These are phyloP conservation scores for Uropsilus gracilis DNA, from an alignment of 2,113 vertebrate species.

Conservation along the genomic window DNA sequence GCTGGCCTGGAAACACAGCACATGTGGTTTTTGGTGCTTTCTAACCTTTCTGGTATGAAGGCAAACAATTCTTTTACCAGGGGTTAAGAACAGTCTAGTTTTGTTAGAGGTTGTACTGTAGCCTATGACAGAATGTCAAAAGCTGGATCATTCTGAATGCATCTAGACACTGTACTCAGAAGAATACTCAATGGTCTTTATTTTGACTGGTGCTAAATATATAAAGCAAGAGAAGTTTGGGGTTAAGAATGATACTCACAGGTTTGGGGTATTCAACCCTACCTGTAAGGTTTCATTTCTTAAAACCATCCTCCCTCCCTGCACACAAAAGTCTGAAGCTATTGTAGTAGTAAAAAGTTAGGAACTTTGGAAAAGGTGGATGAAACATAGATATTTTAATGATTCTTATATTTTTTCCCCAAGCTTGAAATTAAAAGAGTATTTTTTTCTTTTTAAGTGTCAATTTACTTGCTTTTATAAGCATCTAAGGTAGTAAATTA, in stretches of 20 bases:
- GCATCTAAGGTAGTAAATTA: neutral
- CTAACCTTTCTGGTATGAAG: too few species aligned
- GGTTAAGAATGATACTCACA: neutral
- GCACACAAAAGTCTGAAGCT: too few species aligned
- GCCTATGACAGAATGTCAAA: too few species aligned
- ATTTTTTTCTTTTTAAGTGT: neutral
- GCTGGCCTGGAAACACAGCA: too few species aligned
- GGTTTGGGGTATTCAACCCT: neutral
- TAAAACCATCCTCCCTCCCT: neutral
- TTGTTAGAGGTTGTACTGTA: too few species aligned
- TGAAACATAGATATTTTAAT: neutral
- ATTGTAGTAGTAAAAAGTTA: neutral
- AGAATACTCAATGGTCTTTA: neutral
- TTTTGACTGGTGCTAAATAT: neutral
- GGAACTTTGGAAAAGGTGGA: neutral
- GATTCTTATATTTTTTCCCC: slow-evolving; percentile 7
- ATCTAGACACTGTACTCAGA: neutral
- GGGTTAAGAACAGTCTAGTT: too few species aligned
- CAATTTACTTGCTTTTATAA: too few species aligned
- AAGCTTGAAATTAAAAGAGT: neutral
- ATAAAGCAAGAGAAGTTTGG: neutral
- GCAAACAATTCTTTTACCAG: too few species aligned
- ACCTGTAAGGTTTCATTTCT: slow-evolving; percentile 8
- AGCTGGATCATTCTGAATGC: too few species aligned
- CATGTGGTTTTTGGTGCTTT: too few species aligned